Evolutionary conservation across 2,113 vertebrate genomes (phyloP), one percentile per base, ranked within the genome.

Genomic region (Sterna hirundo): DNA sequence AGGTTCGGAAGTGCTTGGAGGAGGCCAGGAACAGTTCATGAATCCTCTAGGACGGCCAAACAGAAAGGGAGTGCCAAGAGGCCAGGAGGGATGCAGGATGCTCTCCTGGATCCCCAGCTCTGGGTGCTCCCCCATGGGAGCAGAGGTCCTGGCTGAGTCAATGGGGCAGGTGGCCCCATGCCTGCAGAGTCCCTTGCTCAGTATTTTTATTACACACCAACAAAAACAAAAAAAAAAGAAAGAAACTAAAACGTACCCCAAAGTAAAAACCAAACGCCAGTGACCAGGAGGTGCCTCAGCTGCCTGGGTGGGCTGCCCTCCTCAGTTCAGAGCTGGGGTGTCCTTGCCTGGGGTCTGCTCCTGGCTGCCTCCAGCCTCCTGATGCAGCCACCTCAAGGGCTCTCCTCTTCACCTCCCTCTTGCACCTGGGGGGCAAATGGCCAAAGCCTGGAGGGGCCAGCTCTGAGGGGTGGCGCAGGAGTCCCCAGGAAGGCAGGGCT

Each of bases 151-250:
- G 78, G 65, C 55, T 47, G 72, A 90, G 68, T 36, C 75, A 44
- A 21, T 54, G 88, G 85, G 85, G 94, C 68, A n/a, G 68, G 65
- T 2, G 32, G 91, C 51, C 80, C 96, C 92, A 82, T 88, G 93
- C 94, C 80, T 15, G 60, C 72, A 69, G 72, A 89, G 80, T 86
- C 30, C 75, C 71, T 90, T 55, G 92, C 78, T 93, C 84, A 58
- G 86, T 38, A 49, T 64, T 91, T 97, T 98, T 96, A 96, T 97
- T 95, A 97, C 94, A 97, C 97, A 72, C 88, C 29, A 78, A 62
- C 61, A 72, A 23, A 77, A 68, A 88, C 52, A 66, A 46, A 32
- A 10, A 81, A 82, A 61, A 40, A 21, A 42, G 5, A 34, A 38
- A 21, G 3, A 72, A 92, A 52, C 16, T 29, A 65, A 66, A 72